Evolutionary conservation across 1,140 invertebrate genomes (phyloP).

Genomic region (Saccostrea echinata): DNA sequence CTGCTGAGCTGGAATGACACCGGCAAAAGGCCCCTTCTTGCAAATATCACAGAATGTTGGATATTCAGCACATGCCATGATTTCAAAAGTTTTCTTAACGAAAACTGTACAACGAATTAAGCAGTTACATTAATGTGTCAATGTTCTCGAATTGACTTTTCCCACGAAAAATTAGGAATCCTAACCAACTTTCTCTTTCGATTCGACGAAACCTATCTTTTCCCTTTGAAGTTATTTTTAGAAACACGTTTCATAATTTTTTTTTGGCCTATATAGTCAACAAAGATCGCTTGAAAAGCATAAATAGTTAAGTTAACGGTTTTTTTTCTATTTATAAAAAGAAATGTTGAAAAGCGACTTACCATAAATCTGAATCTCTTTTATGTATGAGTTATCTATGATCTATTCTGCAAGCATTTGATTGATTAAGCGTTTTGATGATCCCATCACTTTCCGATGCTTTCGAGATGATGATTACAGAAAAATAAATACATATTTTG

Average conservation of each 20-base stretch:
- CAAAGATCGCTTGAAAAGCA: too few relatives aligned
- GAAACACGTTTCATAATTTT: not conserved
- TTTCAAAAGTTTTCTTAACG: not conserved
- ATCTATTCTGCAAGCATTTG: not conserved
- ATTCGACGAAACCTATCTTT: not conserved
- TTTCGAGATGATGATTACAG: constrained; percentile 6
- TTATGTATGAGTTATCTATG: not conserved
- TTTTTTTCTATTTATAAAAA: not conserved
- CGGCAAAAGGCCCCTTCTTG: constrained; percentile 60
- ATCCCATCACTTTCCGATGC: not conserved
- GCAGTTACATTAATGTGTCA: not conserved
- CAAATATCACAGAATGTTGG: constrained; percentile 58
- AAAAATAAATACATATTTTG: not conserved
- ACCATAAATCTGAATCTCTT: too few relatives aligned
- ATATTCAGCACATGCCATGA: not conserved
- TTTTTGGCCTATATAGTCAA: too few relatives aligned
- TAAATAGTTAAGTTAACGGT: too few relatives aligned
- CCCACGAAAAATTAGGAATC: too few relatives aligned
- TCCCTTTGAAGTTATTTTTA: not conserved
- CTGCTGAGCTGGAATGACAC: constrained; percentile 54
- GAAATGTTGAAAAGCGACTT: not conserved
- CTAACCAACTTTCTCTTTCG: constrained; percentile 46
- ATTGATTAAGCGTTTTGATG: not conserved
- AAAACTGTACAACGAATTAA: not conserved
- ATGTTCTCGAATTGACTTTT: not conserved